Percentiles rank a stretch among this genome's conserved stretches.
Evolutionary conservation across 2,888 invertebrate species (phyloP).

Genomic region (Macaria notata): DNA sequence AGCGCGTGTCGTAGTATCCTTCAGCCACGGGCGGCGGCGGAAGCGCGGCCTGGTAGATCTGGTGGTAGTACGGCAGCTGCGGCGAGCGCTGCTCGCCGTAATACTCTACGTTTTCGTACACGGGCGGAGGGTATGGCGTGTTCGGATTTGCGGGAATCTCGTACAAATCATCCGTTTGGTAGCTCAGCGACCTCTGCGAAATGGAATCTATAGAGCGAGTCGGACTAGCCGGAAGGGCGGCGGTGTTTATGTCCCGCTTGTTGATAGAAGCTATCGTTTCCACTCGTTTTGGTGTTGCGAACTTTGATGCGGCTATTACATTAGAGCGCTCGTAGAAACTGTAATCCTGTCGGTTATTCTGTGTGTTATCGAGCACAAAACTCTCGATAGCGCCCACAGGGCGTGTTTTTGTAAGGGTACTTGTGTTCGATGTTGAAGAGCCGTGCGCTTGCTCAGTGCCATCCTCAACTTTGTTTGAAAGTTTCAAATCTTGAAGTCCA

Average conservation of each 20-base stretch:
- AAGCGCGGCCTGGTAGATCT: slow-evolving; percentile 70
- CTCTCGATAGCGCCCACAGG: slow-evolving; percentile 86
- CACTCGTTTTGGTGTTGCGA: slow-evolving; percentile 88
- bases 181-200: slow-evolving; percentile 82
- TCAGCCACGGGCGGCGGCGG: slow-evolving; percentile 66
- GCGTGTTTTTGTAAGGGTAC: slow-evolving; percentile 73
- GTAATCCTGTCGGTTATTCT: slow-evolving; percentile 71
- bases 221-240: slow-evolving; percentile 77
- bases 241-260: slow-evolving; percentile 68
- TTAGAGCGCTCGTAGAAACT: slow-evolving; percentile 86
- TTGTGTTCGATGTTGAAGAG: slow-evolving; percentile 62
- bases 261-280: slow-evolving; percentile 82
- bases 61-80: slow-evolving; percentile 85
- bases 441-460: slow-evolving; percentile 78
- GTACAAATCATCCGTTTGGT: slow-evolving; percentile 73
- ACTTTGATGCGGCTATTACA: slow-evolving; percentile 89
- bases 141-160: slow-evolving; percentile 72
- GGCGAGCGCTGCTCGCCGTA: slow-evolving; percentile 84
- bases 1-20: slow-evolving; percentile 79
- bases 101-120: slow-evolving; percentile 93
- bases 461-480: slow-evolving; percentile 76
- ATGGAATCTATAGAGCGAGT: slow-evolving; percentile 83
- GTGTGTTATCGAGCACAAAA: slow-evolving; percentile 82
- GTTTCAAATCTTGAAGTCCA: slow-evolving; percentile 78
- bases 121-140: slow-evolving; percentile 69